Base-by-base conservation (phyloP, 1,140 invertebrate genomes). In the Drosophila rufa region DNA sequence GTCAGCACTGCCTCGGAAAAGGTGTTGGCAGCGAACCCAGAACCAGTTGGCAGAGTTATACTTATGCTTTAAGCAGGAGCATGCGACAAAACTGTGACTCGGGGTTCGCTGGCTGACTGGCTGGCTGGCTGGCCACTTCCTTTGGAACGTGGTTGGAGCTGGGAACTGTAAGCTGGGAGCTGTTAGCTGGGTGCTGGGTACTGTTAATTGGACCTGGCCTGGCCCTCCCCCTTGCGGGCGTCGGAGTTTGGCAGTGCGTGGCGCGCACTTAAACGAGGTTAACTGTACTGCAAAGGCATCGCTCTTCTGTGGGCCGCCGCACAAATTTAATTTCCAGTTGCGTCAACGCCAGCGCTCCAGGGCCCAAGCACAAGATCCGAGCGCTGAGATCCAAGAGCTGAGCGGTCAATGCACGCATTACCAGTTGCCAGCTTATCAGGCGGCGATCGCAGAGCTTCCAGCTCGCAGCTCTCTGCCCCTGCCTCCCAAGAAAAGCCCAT, bases 401-500 rank as follows among this genome's bases (percentile, higher is more conserved):
- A 75, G 84, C 84, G 84, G 84, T 87, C 84, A 87, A 84, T 87
- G 84, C 80, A 87, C 84, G 84, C 84, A 87, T 89, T 85, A 85
- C 82, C 82, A 84, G 82, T 84, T 84, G 43, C 64, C 36, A 46
- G 56, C 66, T 74, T 74, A 74, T 74, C 70, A 70, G 55, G 38
- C 70, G 53, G 55, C 55, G 55, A 70, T 74, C 70, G 67, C 55
- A 47, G 42, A 58, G 53, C 65, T 68, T 36, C 58, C 61, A 73
- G 47, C 68, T 15, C 36, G 6, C 50, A 73, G 55, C 60, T 36
- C 66, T 33, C 60, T 47, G 38, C 58, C 43, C 19, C 19, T 25
- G 47, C 43, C 15, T 45, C 19, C 77, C 19, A 42, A 65, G 30
- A 75, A 76, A 78, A 75, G 53, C 66, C 80, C 84, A 90, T 87